Evolutionary conservation across 2,113 vertebrate species (phyloP).

Genomic region (Cebus imitator): DNA sequence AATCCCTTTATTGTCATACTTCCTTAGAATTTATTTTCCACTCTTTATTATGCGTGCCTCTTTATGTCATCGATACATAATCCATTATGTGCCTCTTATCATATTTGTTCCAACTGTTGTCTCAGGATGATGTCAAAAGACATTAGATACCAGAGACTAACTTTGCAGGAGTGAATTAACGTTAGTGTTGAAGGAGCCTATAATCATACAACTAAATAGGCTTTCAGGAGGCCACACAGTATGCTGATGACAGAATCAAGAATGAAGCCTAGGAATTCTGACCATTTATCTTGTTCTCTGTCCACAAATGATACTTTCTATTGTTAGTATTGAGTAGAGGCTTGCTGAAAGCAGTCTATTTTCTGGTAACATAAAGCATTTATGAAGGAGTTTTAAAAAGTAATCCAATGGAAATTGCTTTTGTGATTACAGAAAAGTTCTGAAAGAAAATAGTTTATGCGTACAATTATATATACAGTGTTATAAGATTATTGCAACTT

Average conservation of each 20-base stretch:
- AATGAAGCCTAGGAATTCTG: constrained; percentile 60
- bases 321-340: constrained; percentile 44
- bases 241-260: constrained; percentile 60
- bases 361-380: not conserved
- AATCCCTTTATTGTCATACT: constrained; percentile 35
- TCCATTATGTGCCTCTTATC: constrained; percentile 56
- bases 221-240: constrained; percentile 66
- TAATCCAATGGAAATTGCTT: constrained; percentile 5
- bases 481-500: not conserved
- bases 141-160: constrained; percentile 48
- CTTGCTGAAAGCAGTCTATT: constrained; percentile 55
- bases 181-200: constrained; percentile 63
- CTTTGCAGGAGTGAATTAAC: constrained; percentile 56
- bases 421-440: not conserved
- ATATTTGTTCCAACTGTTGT: constrained; percentile 46
- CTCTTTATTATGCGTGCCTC: constrained; percentile 1
- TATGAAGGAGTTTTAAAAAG: not conserved
- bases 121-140: constrained; percentile 56
- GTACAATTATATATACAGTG: not conserved
- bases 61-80: constrained; percentile 53
- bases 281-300: constrained; percentile 45
- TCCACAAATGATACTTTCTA: constrained; percentile 15
- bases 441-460: not conserved
- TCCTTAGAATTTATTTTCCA: constrained; percentile 33
- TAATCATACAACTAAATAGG: constrained; percentile 59